phyloP scores from a whole-genome alignment of 2,797 vertebrate genomes.

The Oreochromis mossambicus region DNA sequence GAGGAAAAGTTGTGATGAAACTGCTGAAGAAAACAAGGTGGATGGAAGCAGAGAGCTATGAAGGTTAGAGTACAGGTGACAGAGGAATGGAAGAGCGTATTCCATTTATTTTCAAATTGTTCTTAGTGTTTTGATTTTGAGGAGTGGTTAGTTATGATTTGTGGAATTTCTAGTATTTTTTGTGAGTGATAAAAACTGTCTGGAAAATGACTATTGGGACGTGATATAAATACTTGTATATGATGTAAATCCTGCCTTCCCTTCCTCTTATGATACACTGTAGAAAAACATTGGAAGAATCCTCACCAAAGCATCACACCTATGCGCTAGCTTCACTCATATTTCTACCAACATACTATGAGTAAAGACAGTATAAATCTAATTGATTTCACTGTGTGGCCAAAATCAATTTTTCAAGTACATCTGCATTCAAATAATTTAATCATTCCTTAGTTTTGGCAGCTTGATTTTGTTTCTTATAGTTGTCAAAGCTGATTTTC shows the following conservation, averaged over 20 bases:
- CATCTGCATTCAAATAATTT: neutral
- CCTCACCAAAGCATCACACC: rapidly evolving
- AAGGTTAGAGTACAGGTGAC: neutral
- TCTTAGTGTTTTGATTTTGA: neutral
- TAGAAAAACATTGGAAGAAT: neutral
- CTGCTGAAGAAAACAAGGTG: neutral
- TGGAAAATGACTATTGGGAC: neutral
- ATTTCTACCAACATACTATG: neutral
- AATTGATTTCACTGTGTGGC: neutral
- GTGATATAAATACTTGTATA: neutral
- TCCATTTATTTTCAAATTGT: neutral
- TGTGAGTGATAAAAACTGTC: neutral
- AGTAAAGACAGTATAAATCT: neutral
- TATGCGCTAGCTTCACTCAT: neutral
- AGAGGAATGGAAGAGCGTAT: neutral
- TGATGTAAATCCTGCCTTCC: neutral
- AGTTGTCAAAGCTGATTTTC: neutral
- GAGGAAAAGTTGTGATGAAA: slow-evolving; percentile 6
- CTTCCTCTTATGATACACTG: neutral
- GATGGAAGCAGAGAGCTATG: neutral
- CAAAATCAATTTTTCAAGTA: neutral
- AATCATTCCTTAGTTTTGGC: neutral
- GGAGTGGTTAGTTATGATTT: neutral
- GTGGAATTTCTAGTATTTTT: neutral
- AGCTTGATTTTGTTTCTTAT: neutral